Evolutionary conservation across 2,888 invertebrate genomes (phyloP).

Genomic region (Kuschelorhynchus macadamiae): DNA sequence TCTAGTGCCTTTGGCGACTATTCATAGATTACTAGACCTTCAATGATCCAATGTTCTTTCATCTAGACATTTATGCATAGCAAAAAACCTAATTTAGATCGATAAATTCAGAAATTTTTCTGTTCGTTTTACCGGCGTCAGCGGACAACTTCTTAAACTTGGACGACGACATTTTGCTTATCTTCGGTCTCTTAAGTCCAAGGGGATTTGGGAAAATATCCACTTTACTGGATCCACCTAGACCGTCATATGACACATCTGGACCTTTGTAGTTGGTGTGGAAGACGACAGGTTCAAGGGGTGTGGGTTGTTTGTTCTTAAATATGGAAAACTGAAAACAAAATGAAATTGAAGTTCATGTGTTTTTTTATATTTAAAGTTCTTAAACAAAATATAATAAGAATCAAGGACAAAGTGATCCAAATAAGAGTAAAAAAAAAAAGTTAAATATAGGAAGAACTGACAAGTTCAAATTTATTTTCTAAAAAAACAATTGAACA

Average conservation of each 20-base stretch:
- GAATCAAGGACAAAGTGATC: too few species aligned
- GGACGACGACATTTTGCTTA: conserved; percentile 48
- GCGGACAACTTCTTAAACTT: conserved; percentile 61
- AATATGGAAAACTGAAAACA: conserved; percentile 52
- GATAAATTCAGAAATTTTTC: conserved; percentile 15
- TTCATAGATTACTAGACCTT: too few species aligned
- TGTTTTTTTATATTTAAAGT: too few species aligned
- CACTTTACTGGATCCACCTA: conserved; percentile 73
- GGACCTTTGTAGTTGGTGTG: neutral
- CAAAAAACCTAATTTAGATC: conserved; percentile 5
- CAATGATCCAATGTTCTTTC: too few species aligned
- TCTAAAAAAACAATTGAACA: too few species aligned
- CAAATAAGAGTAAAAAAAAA: too few species aligned
- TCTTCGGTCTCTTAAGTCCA: conserved; percentile 51
- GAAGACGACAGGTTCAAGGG: conserved; percentile 1
- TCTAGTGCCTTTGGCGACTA: too few species aligned
- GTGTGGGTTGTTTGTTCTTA: conserved; percentile 32
- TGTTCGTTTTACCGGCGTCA: conserved; percentile 31
- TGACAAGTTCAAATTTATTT: too few species aligned
- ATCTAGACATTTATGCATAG: too few species aligned
- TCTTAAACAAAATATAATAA: too few species aligned
- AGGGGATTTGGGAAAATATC: conserved; percentile 68
- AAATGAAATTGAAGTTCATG: conserved; percentile 1
- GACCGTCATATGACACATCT: conserved; percentile 68
- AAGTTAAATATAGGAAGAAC: too few species aligned